A percentile compares a stretch with the other conserved stretches of the same genome.
These are phyloP conservation scores for Tanytarsus gracilentus DNA, from an alignment of 2,888 invertebrate genomes.

Conservation along the genomic window DNA sequence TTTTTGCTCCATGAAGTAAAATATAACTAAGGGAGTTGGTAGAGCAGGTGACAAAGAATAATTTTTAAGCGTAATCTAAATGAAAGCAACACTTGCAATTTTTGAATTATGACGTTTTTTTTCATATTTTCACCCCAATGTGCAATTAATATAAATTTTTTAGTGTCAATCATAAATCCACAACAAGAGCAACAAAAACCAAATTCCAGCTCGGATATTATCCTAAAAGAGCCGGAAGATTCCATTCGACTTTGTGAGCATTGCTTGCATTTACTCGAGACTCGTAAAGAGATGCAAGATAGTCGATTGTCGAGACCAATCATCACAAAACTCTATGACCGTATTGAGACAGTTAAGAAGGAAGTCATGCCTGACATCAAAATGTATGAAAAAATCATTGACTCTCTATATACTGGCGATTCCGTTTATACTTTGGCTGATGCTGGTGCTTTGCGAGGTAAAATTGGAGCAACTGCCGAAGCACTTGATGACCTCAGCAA, in stretches of 20 bases:
- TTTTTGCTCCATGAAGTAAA: too few species aligned
- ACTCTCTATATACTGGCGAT: conserved; percentile 68
- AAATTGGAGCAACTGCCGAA: conserved; percentile 80
- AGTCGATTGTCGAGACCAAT: conserved; percentile 70
- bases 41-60: too few species aligned
- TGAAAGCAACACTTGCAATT: too few species aligned
- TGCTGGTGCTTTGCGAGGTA: conserved; percentile 71
- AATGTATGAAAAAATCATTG: conserved; percentile 51
- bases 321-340: conserved; percentile 72
- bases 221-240: conserved; percentile 47
- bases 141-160: conserved; percentile 30
- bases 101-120: conserved; percentile 1
- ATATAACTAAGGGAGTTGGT: too few species aligned
- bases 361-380: conserved; percentile 61
- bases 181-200: neutral
- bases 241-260: conserved; percentile 62
- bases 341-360: conserved; percentile 65
- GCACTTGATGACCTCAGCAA: conserved; percentile 76
- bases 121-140: neutral
- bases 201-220: conserved; percentile 33
- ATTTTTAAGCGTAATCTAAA: too few species aligned
- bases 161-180: conserved; percentile 47
- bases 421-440: conserved; percentile 76
- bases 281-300: conserved; percentile 66
- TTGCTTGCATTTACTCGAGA: conserved; percentile 71